These are phyloP conservation scores for Leuciscus waleckii DNA, from an alignment of 2,797 vertebrate species.

Conservation along the genomic window DNA sequence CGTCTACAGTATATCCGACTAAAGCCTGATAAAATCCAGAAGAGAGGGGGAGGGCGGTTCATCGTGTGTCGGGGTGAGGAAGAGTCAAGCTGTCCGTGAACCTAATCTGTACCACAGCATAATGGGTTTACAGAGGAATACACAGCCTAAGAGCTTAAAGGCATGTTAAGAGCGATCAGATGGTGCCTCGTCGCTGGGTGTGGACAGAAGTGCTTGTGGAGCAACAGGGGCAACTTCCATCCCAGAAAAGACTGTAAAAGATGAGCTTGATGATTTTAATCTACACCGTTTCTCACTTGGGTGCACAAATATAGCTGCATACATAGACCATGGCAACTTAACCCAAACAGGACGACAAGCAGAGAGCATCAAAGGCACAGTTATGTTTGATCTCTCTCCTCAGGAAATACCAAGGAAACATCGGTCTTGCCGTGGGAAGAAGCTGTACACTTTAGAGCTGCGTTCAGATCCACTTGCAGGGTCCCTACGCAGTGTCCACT, in stretches of 20 bases:
- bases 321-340: conserved; percentile 32
- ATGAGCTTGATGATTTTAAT: conserved; percentile 36
- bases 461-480: neutral
- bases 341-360: conserved; percentile 52
- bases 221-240: conserved; percentile 28
- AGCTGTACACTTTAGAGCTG: neutral
- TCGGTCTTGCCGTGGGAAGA: neutral
- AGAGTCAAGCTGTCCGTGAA: conserved; percentile 62
- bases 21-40: conserved; percentile 14
- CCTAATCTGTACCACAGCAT: conserved; percentile 74
- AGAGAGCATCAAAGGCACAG: conserved; percentile 52
- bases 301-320: conserved; percentile 42
- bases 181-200: conserved; percentile 32
- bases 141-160: conserved; percentile 69
- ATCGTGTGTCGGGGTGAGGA: conserved; percentile 57
- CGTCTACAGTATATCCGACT: neutral
- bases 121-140: conserved; percentile 80
- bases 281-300: conserved; percentile 23
- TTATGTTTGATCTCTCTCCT: conserved; percentile 39
- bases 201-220: conserved; percentile 15
- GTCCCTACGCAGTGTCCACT: neutral
- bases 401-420: conserved; percentile 54
- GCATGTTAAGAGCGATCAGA: conserved; percentile 60
- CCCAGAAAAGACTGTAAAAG: conserved; percentile 28
- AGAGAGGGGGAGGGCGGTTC: conserved; percentile 10